phyloP scores from a whole-genome alignment of 2,797 vertebrate genomes.

The Pangasius djambal region DNA sequence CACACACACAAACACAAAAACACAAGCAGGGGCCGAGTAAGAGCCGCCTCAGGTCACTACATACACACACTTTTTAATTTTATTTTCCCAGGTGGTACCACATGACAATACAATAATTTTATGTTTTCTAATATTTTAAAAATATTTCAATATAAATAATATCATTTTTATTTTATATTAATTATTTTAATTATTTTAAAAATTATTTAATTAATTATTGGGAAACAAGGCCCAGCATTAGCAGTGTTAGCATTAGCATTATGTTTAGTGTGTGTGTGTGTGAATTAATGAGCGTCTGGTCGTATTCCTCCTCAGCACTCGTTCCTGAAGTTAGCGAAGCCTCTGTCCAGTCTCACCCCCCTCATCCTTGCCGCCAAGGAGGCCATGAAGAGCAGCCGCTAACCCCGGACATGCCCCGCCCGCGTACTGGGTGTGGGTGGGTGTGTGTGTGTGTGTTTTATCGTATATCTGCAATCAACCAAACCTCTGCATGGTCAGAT shows the following conservation, averaged over 20 bases:
- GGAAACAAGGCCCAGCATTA: too few species aligned
- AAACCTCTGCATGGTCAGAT: not conserved
- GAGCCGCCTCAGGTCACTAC: too few species aligned
- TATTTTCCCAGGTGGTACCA: not conserved
- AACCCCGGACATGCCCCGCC: slow-evolving; percentile 53
- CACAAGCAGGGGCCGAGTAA: too few species aligned
- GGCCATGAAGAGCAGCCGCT: slow-evolving; percentile 94
- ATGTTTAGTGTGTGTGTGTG: not conserved
- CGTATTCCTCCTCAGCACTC: slow-evolving; percentile 81
- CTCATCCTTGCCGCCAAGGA: slow-evolving; percentile 98
- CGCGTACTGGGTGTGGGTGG: not conserved
- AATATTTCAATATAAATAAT: not conserved
- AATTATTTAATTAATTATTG: too few species aligned
- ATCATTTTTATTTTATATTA: too few species aligned
- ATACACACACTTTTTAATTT: too few species aligned
- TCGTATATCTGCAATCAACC: not conserved
- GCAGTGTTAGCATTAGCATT: too few species aligned
- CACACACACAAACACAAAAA: too few species aligned
- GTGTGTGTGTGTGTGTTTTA: not conserved
- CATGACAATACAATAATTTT: too few species aligned
- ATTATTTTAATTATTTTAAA: too few species aligned
- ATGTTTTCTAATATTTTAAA: not conserved
- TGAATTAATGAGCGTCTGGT: not conserved
- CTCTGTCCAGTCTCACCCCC: slow-evolving; percentile 95
- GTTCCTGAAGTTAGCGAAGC: slow-evolving; percentile 97